phyloP scores from a whole-genome alignment of 2,888 invertebrate species.

The Malachius bipustulatus region DNA sequence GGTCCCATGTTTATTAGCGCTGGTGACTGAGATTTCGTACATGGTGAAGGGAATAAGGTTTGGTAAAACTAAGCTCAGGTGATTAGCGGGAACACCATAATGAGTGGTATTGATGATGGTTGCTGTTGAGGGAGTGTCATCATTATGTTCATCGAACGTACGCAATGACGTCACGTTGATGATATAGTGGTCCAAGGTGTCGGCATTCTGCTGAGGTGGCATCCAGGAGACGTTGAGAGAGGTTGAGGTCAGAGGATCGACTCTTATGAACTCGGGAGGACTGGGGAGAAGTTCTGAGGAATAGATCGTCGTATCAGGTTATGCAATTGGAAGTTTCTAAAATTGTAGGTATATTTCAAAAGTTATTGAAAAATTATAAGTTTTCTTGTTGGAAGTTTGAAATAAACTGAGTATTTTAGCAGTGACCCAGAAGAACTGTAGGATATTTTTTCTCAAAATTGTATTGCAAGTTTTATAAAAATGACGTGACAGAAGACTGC shows the following conservation, averaged over 20 bases:
- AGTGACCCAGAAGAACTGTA: no score
- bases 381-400: no score
- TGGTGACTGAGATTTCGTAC: conserved; percentile 68
- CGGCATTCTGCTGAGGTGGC: conserved; percentile 50
- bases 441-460: no score
- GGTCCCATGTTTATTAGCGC: conserved; percentile 60
- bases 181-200: conserved; percentile 52
- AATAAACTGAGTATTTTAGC: no score
- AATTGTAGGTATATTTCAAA: no score
- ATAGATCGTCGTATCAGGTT: no score
- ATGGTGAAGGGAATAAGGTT: conserved; percentile 65
- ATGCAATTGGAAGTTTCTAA: no score
- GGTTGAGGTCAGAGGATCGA: conserved; percentile 60
- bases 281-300: conserved; percentile 65
- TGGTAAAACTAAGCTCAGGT: conserved; percentile 46
- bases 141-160: conserved; percentile 52
- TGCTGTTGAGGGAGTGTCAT: conserved; percentile 28
- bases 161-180: conserved; percentile 61
- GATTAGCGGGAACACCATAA: conserved; percentile 46
- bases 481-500: no score
- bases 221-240: conserved; percentile 62
- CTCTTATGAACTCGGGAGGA: conserved; percentile 58
- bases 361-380: no score
- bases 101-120: conserved; percentile 35
- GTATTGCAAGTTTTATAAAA: no score